Evolutionary conservation across 2,797 vertebrate species (phyloP).

Genomic region (Forpus xanthops): DNA sequence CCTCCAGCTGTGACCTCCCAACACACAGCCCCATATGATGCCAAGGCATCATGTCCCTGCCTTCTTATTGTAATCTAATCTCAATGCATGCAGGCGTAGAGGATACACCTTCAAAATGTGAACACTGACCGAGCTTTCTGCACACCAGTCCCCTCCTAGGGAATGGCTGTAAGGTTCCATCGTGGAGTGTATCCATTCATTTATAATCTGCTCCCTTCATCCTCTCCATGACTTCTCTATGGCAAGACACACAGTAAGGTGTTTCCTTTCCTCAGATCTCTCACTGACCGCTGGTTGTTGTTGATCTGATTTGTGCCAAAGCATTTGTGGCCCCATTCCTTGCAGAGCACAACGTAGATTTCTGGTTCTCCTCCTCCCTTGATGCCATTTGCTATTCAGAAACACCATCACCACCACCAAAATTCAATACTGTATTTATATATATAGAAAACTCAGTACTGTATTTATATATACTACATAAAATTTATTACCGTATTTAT

Average conservation of each 20-base stretch:
- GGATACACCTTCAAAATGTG: background rate
- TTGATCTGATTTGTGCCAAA: background rate
- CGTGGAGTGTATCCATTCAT: background rate
- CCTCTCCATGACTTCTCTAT: background rate
- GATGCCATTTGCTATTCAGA: background rate
- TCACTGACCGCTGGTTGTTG: fast-evolving
- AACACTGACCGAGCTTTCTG: background rate
- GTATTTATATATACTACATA: no score
- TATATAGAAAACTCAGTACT: no score
- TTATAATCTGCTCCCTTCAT: background rate
- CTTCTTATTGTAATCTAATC: background rate
- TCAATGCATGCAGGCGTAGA: fast-evolving
- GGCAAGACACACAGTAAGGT: fast-evolving
- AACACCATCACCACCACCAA: fast-evolving
- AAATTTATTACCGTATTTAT: no score
- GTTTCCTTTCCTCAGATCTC: background rate
- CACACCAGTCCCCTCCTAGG: background rate
- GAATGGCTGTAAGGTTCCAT: fast-evolving
- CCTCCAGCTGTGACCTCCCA: background rate
- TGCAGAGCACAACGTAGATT: background rate
- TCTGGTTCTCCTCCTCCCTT: background rate
- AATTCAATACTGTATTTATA: fast-evolving
- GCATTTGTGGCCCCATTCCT: background rate
- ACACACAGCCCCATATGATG: background rate
- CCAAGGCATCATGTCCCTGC: background rate